Conservation (phyloP, 2,888 invertebrate species). For the Toxonevra muliebris region DNA sequence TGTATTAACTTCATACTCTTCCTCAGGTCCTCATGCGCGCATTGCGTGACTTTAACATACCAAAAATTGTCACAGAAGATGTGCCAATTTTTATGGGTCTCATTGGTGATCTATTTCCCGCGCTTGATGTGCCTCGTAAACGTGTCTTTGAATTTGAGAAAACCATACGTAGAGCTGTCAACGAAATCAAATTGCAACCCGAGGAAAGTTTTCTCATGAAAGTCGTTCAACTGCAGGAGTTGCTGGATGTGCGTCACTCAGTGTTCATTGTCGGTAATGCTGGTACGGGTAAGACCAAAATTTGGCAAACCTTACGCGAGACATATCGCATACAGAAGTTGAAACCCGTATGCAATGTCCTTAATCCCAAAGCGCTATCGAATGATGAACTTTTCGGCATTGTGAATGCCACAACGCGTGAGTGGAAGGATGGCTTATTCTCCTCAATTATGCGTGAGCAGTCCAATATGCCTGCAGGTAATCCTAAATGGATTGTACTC, state of each 20-base stretch:
- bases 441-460: conserved; percentile 94
- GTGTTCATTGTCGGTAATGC: conserved; percentile 89
- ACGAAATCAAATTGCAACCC: conserved; percentile 87
- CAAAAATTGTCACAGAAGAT: conserved; percentile 94
- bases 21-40: conserved; percentile 86
- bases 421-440: conserved; percentile 92
- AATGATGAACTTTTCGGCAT: conserved; percentile 95
- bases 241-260: conserved; percentile 93
- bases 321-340: conserved; percentile 75
- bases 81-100: conserved; percentile 93
- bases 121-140: conserved; percentile 91
- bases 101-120: conserved; percentile 92
- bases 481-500: conserved; percentile 93
- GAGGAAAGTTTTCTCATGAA: conserved; percentile 90
- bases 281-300: conserved; percentile 92
- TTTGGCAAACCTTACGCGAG: conserved; percentile 88
- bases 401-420: conserved; percentile 91
- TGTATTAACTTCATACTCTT: not conserved
- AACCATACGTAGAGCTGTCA: conserved; percentile 78
- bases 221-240: conserved; percentile 91
- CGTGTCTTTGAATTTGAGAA: conserved; percentile 87
- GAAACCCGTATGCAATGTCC: conserved; percentile 86
- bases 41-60: conserved; percentile 91
- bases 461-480: conserved; percentile 84
- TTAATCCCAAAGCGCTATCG: conserved; percentile 93